Evolutionary conservation across 1,140 invertebrate species (phyloP), one percentile per base, ranked within the genome.

Genomic region (Pygmarrhopalites habei): DNA sequence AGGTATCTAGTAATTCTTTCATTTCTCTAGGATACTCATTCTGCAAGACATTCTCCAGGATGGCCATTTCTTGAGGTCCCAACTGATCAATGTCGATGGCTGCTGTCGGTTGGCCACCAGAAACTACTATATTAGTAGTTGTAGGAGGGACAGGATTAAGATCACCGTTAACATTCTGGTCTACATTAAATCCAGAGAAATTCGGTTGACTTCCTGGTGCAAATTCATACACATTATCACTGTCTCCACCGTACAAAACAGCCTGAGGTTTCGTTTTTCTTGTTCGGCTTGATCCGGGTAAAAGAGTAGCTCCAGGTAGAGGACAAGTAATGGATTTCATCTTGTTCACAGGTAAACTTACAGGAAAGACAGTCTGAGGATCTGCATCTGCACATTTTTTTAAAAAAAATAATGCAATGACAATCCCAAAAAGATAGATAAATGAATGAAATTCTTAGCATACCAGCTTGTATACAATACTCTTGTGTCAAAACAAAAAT

Each of bases 41-140:
- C 49, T 65, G 59, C 3, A 68, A 25, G 21, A 68, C 62, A 49
- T 65, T 68, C 44, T 68, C 67, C 29, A 68, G 43, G 21, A 44
- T 56, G 14, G 62, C 67, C 17, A 68, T 58, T 49, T 55, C 61
- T 39, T 65, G 62, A 2, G 53, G 53, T 43, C 61, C 63, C 17
- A 68, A 49, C 19, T 62, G 49, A 49, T 41, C 29, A 35, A 58
- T 51, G 51, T 43, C 49, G 2, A 44, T 15, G 19, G 57, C 39
- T 12, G 57, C 21, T 17, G 28, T 35, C 5, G 49, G 15, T 35
- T 35, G 5, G 15, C 32, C 32, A 35, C 32, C 15, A 7, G 32
- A 35, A n/a, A n/a, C n/a, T 35, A 15, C 32, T 35, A 15, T 35
- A 35, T 35, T 35, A 35, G 32, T 35, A 7, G 32, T 35, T 7